Conservation (phyloP, 2,797 vertebrate genomes). For the Acanthiza pusilla region DNA sequence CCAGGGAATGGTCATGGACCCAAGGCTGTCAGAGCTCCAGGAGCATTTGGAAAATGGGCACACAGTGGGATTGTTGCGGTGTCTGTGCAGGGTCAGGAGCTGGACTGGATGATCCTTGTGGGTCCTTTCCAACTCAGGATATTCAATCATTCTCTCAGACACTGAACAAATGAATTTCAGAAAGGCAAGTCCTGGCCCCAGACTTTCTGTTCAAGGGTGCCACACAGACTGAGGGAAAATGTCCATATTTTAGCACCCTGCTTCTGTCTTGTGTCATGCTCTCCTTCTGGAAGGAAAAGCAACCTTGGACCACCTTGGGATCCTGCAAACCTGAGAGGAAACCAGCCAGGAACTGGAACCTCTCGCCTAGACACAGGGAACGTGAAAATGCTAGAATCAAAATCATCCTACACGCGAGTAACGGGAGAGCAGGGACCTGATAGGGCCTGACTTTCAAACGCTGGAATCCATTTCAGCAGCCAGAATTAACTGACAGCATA, state of each 20-base stretch:
- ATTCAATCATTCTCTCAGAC: background rate
- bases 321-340: background rate
- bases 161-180: background rate
- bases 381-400: background rate
- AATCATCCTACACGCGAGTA: background rate
- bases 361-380: background rate
- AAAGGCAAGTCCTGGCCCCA: background rate
- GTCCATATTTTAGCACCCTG: background rate
- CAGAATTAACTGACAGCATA: slow-evolving; percentile 35
- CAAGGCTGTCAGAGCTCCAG: background rate
- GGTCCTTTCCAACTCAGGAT: background rate
- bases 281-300: background rate
- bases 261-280: background rate
- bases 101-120: background rate
- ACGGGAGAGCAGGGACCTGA: background rate
- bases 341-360: background rate
- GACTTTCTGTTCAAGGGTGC: background rate
- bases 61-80: background rate
- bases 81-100: background rate
- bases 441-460: background rate
- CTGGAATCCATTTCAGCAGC: background rate
- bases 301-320: background rate
- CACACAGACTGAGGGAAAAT: background rate
- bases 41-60: background rate
- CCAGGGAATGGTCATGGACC: background rate